Evolutionary conservation across 2,888 invertebrate species (phyloP).

Genomic region (Drosophila prostipennis): DNA sequence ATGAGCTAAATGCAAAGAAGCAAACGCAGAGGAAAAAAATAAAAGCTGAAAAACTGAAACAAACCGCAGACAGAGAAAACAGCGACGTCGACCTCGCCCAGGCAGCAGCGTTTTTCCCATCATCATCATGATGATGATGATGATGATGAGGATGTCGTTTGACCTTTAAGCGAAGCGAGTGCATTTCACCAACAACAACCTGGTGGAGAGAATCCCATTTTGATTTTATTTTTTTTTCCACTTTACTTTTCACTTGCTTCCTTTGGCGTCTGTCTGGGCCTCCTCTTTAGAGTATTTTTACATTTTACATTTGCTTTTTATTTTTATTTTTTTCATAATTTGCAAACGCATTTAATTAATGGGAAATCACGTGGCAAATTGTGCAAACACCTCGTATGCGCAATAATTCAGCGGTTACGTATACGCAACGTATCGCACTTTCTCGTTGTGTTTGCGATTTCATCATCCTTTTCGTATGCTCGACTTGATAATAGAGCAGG

Average conservation of each 20-base stretch:
- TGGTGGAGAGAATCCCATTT: slow-evolving; percentile 28
- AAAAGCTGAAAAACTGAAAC: slow-evolving; percentile 33
- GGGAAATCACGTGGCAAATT: slow-evolving; percentile 46
- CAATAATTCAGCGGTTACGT: slow-evolving; percentile 61
- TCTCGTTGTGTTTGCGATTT: slow-evolving; percentile 33
- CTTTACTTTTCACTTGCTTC: neutral
- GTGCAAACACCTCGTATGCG: slow-evolving; percentile 60
- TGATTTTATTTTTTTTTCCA: neutral
- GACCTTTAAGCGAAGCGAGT: slow-evolving; percentile 65
- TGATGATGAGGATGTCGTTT: slow-evolving; percentile 55
- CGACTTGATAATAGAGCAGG: slow-evolving; percentile 23
- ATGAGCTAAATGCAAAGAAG: slow-evolving; percentile 64
- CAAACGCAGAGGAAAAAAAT: slow-evolving; percentile 33
- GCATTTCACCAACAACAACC: slow-evolving; percentile 57
- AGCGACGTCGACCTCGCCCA: slow-evolving; percentile 57
- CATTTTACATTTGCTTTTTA: neutral
- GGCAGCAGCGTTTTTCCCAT: slow-evolving; percentile 37
- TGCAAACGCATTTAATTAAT: slow-evolving; percentile 65
- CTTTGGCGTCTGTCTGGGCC: slow-evolving; percentile 15
- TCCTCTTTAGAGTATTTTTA: slow-evolving; percentile 9
- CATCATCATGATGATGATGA: neutral
- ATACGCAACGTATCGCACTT: slow-evolving; percentile 53
- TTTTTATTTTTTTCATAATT: slow-evolving; percentile 1
- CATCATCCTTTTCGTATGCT: slow-evolving; percentile 23
- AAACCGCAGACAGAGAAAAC: slow-evolving; percentile 43